Evolutionary conservation across 2,113 vertebrate species (phyloP), one percentile per base, ranked within the genome.

Genomic region (Patagioenas fasciata): DNA sequence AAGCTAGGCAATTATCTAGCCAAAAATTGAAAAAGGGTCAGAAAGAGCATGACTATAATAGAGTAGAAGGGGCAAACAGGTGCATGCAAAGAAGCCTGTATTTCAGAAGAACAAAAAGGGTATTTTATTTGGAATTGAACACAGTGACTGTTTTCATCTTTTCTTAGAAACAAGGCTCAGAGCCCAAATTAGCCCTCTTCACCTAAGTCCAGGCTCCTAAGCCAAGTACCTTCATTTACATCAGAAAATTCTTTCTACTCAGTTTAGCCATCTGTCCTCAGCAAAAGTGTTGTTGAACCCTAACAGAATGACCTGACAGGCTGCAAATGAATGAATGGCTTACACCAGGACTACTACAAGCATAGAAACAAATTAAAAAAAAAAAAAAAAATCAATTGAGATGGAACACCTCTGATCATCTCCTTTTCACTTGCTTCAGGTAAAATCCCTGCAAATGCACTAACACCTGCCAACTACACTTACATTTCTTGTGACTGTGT

Each of bases 201-300:
- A 66, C 1, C 0, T 1, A 57, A 24, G 15, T 18, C 54, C 2
- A 54, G 9, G 7, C 6, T 80, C 26, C 25, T 20, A 6, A 82
- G 19, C 1, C 44, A 71, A 69, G 13, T 24, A 72, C n/a, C 6
- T n/a, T 57, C 17, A 67, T 8, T 47, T 51, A 28, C 7, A 42
- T 14, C 0, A 15, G 36, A 71, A 51, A 72, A 26, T 2, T 21
- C 7, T 24, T 64, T 31, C 13, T 80, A 28, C 15, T 83, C 32
- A 20, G 1, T 57, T 91, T n/a, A n/a, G 10, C 32, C 5, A 56
- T n/a, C 4, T 47, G 6, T 15, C 29, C 11, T 26, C 0, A 1
- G 11, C 58, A 47, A 42, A 47, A 67, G 3, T 4, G 3, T 8
- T 64, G 15, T 2, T 64, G 13, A 77, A 86, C 28, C 32, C 73